A percentile compares a stretch with the other conserved stretches of the same genome.
Conservation (phyloP, 2,888 invertebrate species). For the Acronicta alni region DNA sequence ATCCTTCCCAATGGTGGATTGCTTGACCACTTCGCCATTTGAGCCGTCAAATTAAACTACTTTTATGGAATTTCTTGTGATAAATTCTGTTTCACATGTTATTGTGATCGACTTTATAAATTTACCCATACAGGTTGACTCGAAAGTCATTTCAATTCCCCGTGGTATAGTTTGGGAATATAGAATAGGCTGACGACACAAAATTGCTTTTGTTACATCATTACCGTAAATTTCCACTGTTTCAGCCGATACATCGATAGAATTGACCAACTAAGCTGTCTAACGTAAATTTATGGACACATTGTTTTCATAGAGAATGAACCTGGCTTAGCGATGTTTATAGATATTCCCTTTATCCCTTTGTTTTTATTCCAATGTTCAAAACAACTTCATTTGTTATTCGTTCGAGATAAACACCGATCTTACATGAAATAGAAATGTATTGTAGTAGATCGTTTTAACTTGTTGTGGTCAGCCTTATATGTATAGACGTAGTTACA, state of each 20-base stretch:
- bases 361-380: slow-evolving; percentile 50
- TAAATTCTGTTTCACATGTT: background rate
- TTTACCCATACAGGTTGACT: slow-evolving; percentile 13
- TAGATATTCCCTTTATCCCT: slow-evolving; percentile 45
- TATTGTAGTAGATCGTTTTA: slow-evolving; percentile 20
- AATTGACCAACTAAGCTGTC: slow-evolving; percentile 59
- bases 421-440: slow-evolving; percentile 30
- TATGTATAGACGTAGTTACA: background rate
- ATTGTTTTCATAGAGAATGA: slow-evolving; percentile 59
- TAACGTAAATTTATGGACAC: slow-evolving; percentile 56
- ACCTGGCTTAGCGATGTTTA: slow-evolving; percentile 52
- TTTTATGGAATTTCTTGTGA: too few relatives aligned
- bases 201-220: slow-evolving; percentile 56
- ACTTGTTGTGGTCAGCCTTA: slow-evolving; percentile 1
- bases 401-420: slow-evolving; percentile 30
- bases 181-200: slow-evolving; percentile 54
- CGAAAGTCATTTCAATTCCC: slow-evolving; percentile 42
- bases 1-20: too few relatives aligned
- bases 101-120: slow-evolving; percentile 7
- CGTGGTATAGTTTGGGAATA: slow-evolving; percentile 45
- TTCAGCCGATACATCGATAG: slow-evolving; percentile 45
- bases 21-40: too few relatives aligned
- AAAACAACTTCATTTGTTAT: slow-evolving; percentile 56
- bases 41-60: too few relatives aligned
- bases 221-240: slow-evolving; percentile 57